Base-by-base conservation (phyloP, 1,140 invertebrate genomes). In the Hesperophylax magnus region DNA sequence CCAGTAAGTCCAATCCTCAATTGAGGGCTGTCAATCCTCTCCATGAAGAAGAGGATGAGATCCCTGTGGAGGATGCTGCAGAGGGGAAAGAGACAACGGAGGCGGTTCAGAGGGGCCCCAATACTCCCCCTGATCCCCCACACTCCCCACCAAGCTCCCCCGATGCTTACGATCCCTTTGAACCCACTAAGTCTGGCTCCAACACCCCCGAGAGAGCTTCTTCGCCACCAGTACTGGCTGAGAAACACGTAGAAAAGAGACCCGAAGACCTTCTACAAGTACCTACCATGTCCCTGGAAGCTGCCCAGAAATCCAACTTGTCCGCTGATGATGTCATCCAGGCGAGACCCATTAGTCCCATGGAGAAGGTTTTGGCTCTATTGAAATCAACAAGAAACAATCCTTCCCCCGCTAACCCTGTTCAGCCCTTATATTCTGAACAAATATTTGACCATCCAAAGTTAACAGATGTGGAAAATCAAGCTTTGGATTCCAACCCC, bases 81-180 rank as follows among this genome's bases (percentile, higher is more conserved):
- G 52, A 84, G 82, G 67, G 31, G 60, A 76, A 78, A 67, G 76
- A 78, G 31, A 8, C 67, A 3, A 22, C 54, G 3, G 81, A 84
- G 34, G 20, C 82, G 0, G 74, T 77, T 9, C 84, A 85, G 82
- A 91, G 91, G 78, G 93, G 93, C 3, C 93, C 93, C 0, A 93
- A 93, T 81, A 93, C 93, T 11, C 93, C 92, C 3, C 92, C 92
- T 0, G 93, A 93, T 82, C 92, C 92, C 0, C 92, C 92, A 0
- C 90, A 89, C 20, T 92, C 91, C 3, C 92, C 93, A 0, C 92
- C 92, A 0, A 92, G 91, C 11, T 93, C 93, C 5, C 93, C 93
- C 3, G 95, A 96, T 86, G 95, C 92, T 4, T 97, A 97, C 86
- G 96, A 97, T 92, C 96, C 96, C 1, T 97, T 96, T 86, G 95